These are phyloP conservation scores for Tolmerus cingulatus DNA, from an alignment of 2,888 invertebrate genomes.

Conservation along the genomic window DNA sequence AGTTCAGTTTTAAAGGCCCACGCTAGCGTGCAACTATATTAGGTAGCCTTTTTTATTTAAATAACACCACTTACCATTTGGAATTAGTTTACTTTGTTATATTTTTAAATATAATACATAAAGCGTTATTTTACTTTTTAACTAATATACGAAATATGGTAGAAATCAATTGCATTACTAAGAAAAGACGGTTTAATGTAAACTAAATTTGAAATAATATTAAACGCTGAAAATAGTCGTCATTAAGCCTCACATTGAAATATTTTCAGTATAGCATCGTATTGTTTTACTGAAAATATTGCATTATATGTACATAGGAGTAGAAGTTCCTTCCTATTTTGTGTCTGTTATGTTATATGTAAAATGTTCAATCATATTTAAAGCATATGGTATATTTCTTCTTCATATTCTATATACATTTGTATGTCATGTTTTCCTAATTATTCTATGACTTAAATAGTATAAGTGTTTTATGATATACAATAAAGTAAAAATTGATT, in stretches of 20 bases:
- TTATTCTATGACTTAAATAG: background rate
- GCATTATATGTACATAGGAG: background rate
- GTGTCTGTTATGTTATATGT: background rate
- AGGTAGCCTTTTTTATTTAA: background rate
- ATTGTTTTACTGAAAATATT: background rate
- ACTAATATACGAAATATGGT: background rate
- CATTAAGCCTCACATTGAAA: background rate
- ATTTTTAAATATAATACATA: background rate
- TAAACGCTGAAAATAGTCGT: background rate
- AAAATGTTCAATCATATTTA: no score
- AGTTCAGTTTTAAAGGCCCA: background rate
- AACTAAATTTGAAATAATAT: background rate
- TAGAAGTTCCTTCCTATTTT: background rate
- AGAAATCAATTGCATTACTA: background rate
- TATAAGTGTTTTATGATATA: background rate
- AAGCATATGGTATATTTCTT: background rate
- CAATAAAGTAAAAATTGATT: background rate
- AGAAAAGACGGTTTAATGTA: background rate
- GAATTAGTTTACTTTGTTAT: background rate
- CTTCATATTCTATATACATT: background rate
- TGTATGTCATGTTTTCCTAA: background rate
- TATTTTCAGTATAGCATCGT: background rate
- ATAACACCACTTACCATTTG: background rate
- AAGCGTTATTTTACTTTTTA: background rate
- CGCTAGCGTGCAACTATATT: background rate